These are phyloP conservation scores for Noctua janthina DNA, from an alignment of 2,888 invertebrate species.

Conservation along the genomic window DNA sequence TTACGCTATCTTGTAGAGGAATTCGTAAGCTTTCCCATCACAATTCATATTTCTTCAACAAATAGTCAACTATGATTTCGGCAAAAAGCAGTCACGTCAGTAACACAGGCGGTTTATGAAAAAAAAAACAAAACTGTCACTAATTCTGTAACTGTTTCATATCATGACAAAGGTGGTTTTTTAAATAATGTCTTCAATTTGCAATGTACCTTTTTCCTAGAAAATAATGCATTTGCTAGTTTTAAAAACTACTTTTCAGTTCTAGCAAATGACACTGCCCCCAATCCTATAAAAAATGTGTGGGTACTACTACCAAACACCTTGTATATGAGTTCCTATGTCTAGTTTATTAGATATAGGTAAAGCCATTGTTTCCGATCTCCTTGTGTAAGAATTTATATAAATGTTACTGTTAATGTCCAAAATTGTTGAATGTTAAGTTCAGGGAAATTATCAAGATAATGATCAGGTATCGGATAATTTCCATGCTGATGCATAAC, in stretches of 20 bases:
- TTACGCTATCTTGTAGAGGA: no score
- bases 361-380: constrained; percentile 60
- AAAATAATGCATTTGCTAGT: not conserved
- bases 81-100: no score
- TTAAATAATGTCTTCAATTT: not conserved
- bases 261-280: not conserved
- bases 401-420: constrained; percentile 6
- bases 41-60: no score
- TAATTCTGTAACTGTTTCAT: no score
- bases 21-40: no score
- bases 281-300: not conserved
- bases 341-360: constrained; percentile 50
- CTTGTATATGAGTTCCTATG: constrained; percentile 48
- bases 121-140: no score
- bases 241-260: not conserved
- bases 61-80: no score
- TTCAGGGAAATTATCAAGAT: not conserved
- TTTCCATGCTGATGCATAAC: not conserved
- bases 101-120: no score
- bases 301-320: not conserved
- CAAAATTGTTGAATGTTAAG: not conserved
- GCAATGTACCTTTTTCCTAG: not conserved
- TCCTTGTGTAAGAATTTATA: constrained; percentile 49
- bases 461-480: no score
- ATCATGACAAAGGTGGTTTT: no score